phyloP scores from a whole-genome alignment of 92 coral and sea anemone genomes.

The Isaurus tuberculatus region DNA sequence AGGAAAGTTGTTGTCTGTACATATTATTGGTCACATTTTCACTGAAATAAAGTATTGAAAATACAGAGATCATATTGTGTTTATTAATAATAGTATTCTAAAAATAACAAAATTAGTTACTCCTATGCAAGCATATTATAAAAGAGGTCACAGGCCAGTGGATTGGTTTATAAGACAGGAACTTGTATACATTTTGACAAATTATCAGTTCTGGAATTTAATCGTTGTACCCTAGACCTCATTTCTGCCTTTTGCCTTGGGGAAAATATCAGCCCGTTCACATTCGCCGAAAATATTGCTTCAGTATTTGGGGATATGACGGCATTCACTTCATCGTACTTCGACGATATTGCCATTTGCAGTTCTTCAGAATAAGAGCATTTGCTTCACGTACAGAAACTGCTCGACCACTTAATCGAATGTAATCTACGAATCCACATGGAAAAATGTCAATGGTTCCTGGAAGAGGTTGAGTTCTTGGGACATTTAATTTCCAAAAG shows the following conservation, averaged over 20 bases:
- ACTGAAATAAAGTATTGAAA: constrained; percentile 1
- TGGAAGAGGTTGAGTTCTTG: no score
- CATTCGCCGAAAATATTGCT: constrained; percentile 45
- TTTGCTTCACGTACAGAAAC: neutral
- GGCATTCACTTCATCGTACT: constrained; percentile 10
- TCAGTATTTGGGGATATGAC: constrained; percentile 30
- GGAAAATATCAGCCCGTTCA: constrained; percentile 29
- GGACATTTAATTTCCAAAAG: neutral
- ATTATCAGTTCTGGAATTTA: no score
- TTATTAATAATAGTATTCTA: neutral
- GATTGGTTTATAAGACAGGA: no score
- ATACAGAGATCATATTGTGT: neutral
- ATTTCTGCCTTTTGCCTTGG: constrained; percentile 16
- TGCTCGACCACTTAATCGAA: constrained; percentile 12
- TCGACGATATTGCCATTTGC: constrained; percentile 32
- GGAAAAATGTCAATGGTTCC: constrained; percentile 48
- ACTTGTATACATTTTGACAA: no score
- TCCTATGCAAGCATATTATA: neutral
- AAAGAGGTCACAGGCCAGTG: no score
- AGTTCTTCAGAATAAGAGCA: constrained; percentile 30
- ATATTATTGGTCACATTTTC: constrained; percentile 14
- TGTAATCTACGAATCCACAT: constrained; percentile 32
- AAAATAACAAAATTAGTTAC: no score
- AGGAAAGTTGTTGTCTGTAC: neutral
- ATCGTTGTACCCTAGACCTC: no score